Evolutionary conservation across 2,113 vertebrate species (phyloP), one percentile per base, ranked within the genome.

Genomic region (Lucifuga dentata): DNA sequence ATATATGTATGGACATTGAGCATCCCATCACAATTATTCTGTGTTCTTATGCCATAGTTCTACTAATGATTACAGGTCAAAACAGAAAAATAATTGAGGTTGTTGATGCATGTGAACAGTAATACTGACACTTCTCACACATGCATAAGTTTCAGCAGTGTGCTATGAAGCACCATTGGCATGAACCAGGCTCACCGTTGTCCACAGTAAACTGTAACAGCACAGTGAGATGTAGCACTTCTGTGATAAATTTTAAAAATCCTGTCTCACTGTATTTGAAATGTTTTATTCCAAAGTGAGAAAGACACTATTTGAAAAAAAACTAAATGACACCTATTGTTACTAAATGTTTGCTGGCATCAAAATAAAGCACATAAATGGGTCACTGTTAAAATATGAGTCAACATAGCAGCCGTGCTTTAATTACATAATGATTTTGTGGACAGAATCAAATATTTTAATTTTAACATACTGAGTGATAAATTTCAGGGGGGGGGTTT

Each of bases 31-130:
- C 70, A 80, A 83, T 68, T 67, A 71, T 80, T 70, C 74, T 66
- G 53, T 44, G 67, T 68, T 68, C 69, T 73, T 69, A 58, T 59
- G 72, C 74, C 73, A 48, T 43, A 51, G 45, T 64, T 56, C 77
- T 49, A 86, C 79, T 71, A 86, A 88, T 83, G 70, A 82, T 92
- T 90, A 85, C 73, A 72, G 85, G 68, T 81, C 74, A 86, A 88
- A 69, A 78, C 50, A 41, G 68, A 82, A 81, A 81, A 83, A 85
- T 65, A 66, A 85, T 80, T 73, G 85, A 70, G 68, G 52, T 68
- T 63, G 58, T 57, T 67, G 72, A 50, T 21, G 53, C 73, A 73
- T 50, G 64, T 66, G 45, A 73, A 67, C 64, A 78, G 68, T 32
- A 86, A 75, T 41, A 51, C 56, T 66, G 81, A 82, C 69, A 66